Evolutionary conservation across 2,113 vertebrate genomes (phyloP), one percentile per base, ranked within the genome.

Genomic region (Megaceryle torquata): DNA sequence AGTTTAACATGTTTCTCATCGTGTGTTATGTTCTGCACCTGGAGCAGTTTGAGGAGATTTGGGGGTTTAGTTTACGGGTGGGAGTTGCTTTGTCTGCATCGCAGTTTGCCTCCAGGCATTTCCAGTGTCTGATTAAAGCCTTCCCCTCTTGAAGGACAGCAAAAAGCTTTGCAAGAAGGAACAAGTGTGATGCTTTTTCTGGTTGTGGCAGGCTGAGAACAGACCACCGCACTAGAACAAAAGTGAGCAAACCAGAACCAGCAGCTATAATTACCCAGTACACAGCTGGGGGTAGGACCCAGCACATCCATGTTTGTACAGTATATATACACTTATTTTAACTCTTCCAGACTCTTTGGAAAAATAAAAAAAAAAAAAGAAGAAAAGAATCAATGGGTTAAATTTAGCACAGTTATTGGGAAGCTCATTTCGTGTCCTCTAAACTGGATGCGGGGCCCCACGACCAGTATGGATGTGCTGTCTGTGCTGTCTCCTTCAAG

Each of bases 181-280:
- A 93, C 90, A 94, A 95, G 91, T 5, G 93, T 70, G 69, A 29
- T 29, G 93, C 64, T 91, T 65, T 76, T 41, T 75, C 77, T 39
- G 82, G 24, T 87, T 1, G 54, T 78, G 95, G 74, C 81, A 90
- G 71, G 70, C 68, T 57, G 82, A 76, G 86, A 72, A 9, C 74
- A 61, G 96, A 95, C 93, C 96, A 93, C 96, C 96, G 0, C 83
- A 22, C 46, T 80, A 88, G 96, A 94, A 96, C 86, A 96, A 92
- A 96, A 91, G 94, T 10, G 22, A 72, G 81, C 11, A 15, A 43
- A 65, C 0, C 82, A 76, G 93, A 79, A 64, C 39, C 84, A 54
- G 76, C 85, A 56, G 96, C 95, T 87, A 9, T 46, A 80, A 85
- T 96, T 92, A 78, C 77, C 54, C 63, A 15, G 64, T 4, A 9